A percentile compares a stretch with the other conserved stretches of the same genome.
phyloP scores from a whole-genome alignment of 2,113 vertebrate genomes.

The Anhinga anhinga region DNA sequence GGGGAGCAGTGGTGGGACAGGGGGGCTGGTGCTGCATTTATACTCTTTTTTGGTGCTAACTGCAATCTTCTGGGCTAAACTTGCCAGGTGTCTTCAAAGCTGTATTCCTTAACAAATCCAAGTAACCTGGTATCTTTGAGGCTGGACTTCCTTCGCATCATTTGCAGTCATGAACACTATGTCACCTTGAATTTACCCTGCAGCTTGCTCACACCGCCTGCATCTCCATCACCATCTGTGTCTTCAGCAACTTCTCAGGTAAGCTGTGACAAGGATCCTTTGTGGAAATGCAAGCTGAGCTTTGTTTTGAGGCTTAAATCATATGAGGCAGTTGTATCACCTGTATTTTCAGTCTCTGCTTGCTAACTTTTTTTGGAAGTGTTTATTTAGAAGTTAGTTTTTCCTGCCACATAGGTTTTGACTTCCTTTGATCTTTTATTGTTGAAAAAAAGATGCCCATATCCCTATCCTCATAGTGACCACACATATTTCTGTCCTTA shows the following conservation, averaged over 20 bases:
- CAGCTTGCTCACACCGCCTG: constrained; percentile 92
- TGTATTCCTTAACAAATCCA: constrained; percentile 88
- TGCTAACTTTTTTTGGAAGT: not conserved
- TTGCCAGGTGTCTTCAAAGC: constrained; percentile 87
- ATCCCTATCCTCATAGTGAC: not conserved
- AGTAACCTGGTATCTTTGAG: constrained; percentile 88
- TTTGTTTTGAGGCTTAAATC: not conserved
- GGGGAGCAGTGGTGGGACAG: not conserved
- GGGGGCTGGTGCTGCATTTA: not conserved
- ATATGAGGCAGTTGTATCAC: not conserved
- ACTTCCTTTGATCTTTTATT: not conserved
- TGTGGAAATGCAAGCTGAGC: not conserved
- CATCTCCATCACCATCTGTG: constrained; percentile 95
- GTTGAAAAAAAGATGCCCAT: not conserved
- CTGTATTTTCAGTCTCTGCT: not conserved
- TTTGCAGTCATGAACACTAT: constrained; percentile 97
- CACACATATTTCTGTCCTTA: not conserved
- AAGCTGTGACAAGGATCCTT: not conserved
- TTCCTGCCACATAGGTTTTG: not conserved
- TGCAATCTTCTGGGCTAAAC: not conserved
- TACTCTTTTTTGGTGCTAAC: not conserved
- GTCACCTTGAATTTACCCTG: constrained; percentile 97
- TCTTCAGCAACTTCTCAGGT: constrained; percentile 98
- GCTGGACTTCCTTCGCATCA: constrained; percentile 92
- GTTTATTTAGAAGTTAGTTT: not conserved